These are phyloP conservation scores for Spea hammondii DNA, from an alignment of 2,797 vertebrate species.

Conservation along the genomic window DNA sequence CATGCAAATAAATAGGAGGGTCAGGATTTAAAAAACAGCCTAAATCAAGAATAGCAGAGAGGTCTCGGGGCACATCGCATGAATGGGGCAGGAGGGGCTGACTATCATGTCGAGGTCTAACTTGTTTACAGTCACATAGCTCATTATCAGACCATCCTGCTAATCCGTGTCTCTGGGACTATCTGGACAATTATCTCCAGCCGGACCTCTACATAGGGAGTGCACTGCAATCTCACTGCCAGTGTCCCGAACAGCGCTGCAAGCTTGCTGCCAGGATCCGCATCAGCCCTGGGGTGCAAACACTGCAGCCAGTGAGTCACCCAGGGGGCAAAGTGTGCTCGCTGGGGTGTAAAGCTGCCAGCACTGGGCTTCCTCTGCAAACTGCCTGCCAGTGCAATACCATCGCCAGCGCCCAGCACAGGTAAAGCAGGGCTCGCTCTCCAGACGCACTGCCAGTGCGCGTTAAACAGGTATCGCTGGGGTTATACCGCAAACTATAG, in stretches of 20 bases:
- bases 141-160: constrained; percentile 73
- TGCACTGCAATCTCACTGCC: constrained; percentile 21
- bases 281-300: too few species aligned
- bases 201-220: constrained; percentile 12
- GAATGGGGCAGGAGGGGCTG: constrained; percentile 58
- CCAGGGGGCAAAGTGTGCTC: too few species aligned
- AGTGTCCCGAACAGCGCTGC: not conserved
- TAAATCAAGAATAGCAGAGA: constrained; percentile 30
- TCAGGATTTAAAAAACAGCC: constrained; percentile 54
- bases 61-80: constrained; percentile 41
- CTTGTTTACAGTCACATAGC: constrained; percentile 74
- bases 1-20: constrained; percentile 62
- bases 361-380: not conserved
- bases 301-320: too few species aligned
- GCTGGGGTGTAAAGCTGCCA: not conserved
- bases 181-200: constrained; percentile 33
- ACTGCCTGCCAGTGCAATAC: not conserved
- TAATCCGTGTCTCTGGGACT: constrained; percentile 62
- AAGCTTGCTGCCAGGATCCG: not conserved
- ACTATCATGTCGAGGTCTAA: constrained; percentile 66
- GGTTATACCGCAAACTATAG: too few species aligned
- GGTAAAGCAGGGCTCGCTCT: too few species aligned
- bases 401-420: too few species aligned
- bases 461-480: too few species aligned
- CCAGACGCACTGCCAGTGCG: too few species aligned